Conservation (phyloP, 2,888 invertebrate species). For the Fissipunctia ypsillon region DNA sequence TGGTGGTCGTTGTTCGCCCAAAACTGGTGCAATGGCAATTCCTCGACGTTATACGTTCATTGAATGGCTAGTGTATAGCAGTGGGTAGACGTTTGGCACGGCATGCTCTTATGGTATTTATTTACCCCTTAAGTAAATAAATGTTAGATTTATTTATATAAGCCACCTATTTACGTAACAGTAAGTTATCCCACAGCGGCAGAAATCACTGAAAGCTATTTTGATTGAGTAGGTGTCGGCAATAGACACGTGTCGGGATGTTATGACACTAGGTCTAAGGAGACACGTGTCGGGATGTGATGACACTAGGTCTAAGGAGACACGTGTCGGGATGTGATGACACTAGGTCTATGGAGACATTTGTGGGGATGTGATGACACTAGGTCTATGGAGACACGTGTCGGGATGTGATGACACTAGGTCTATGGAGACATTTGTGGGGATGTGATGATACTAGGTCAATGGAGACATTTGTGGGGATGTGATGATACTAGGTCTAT, state of each 20-base stretch:
- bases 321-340: slow-evolving; percentile 34
- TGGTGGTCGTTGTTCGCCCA: no score
- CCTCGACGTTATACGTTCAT: neutral
- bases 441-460: no score
- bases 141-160: neutral
- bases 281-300: slow-evolving; percentile 32
- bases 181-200: neutral
- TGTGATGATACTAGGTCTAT: no score
- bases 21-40: neutral
- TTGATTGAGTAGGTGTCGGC: slow-evolving; percentile 18
- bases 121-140: neutral
- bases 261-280: slow-evolving; percentile 19
- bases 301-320: slow-evolving; percentile 13
- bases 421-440: no score
- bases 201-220: slow-evolving; percentile 1
- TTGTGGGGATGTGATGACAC: slow-evolving; percentile 28
- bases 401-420: slow-evolving; percentile 16
- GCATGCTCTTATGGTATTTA: neutral
- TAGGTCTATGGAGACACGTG: slow-evolving; percentile 33
- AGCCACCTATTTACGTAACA: neutral
- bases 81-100: neutral
- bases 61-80: neutral
- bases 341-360: slow-evolving; percentile 22
- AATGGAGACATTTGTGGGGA: no score
- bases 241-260: slow-evolving; percentile 27